phyloP scores from a whole-genome alignment of 2,888 invertebrate species.

The Rhagonycha lutea region DNA sequence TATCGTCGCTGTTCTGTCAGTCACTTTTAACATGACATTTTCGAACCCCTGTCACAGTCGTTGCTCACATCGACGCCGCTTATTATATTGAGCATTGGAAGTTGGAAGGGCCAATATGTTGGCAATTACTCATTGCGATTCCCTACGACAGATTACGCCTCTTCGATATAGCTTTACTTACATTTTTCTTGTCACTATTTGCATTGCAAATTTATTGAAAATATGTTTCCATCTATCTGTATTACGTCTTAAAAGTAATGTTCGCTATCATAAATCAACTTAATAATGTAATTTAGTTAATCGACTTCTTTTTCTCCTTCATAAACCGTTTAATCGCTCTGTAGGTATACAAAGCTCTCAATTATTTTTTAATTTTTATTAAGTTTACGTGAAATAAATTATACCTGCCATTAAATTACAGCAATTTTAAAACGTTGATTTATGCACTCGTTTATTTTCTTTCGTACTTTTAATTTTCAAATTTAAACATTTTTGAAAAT shows the following conservation, averaged over 20 bases:
- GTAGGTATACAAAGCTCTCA: not conserved
- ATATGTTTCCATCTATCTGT: not conserved
- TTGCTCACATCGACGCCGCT: slow-evolving; percentile 33
- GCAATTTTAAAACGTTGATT: not conserved
- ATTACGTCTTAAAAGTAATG: not conserved
- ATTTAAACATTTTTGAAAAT: not conserved
- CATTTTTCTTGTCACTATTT: slow-evolving; percentile 5
- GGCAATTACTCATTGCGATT: slow-evolving; percentile 49
- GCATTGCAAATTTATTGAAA: slow-evolving; percentile 1
- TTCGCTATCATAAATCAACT: not conserved
- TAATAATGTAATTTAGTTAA: not conserved
- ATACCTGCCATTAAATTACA: not conserved
- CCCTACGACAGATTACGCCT: slow-evolving; percentile 23
- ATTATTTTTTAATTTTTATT: not conserved
- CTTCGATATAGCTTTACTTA: slow-evolving; percentile 14
- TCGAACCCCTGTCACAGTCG: slow-evolving; percentile 34
- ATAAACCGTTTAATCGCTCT: not conserved
- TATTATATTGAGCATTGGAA: slow-evolving; percentile 49
- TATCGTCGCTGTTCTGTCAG: slow-evolving; percentile 45
- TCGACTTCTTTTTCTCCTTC: not conserved
- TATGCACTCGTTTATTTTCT: not conserved
- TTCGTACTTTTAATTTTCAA: not conserved
- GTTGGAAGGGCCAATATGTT: slow-evolving; percentile 53
- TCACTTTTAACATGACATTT: slow-evolving; percentile 44
- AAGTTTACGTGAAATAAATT: not conserved